Base-by-base conservation (phyloP, 2,797 vertebrate genomes). In the Xenops minutus region DNA sequence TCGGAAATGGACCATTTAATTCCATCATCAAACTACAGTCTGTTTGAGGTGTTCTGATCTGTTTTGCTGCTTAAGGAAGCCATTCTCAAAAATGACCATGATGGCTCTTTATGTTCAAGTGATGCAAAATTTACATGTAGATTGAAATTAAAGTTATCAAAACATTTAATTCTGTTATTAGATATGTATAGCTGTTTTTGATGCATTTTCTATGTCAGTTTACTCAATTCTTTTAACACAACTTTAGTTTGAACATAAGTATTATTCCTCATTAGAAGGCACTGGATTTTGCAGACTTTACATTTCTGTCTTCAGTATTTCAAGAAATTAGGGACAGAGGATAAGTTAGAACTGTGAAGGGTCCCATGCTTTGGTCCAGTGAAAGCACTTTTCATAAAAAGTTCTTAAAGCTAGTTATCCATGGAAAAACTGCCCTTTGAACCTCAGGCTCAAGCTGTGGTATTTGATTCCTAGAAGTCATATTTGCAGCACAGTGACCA, bases 401-500 rank as follows among this genome's bases (percentile, higher is more conserved):
- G 36, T 8, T 23, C 61, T 88, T 85, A 41, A 48, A 77, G 43
- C 18, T 63, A 48, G 71, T 78, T 86, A 71, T 71, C 22, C 17
- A 5, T 46, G 39, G 61, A 77, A 80, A 89, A 91, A 51, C 12
- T 71, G 19, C n/a, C 39, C 58, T 80, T 88, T 49, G 68, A 93
- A 91, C 64, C 36, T 58, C 1, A 1, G 21, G 13, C 29, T 87
- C 72, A 21, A 46, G 51, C 67, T 87, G 34, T 85, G 75, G 41
- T 41, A 46, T 91, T 87, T 89, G 63, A 85, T 82, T 94, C 90
- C 64, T 92, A 41, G 81, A 93, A 94, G 69, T 46, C 49, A 15
- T 32, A 23, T 64, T 77, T 76, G 14, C 52, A 64, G 39, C 26
- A 83, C 7, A 2, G 71, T 93, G 92, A 83, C 74, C 84, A 93